phyloP scores from a whole-genome alignment of 2,797 vertebrate species.

The Danio tinwini region DNA sequence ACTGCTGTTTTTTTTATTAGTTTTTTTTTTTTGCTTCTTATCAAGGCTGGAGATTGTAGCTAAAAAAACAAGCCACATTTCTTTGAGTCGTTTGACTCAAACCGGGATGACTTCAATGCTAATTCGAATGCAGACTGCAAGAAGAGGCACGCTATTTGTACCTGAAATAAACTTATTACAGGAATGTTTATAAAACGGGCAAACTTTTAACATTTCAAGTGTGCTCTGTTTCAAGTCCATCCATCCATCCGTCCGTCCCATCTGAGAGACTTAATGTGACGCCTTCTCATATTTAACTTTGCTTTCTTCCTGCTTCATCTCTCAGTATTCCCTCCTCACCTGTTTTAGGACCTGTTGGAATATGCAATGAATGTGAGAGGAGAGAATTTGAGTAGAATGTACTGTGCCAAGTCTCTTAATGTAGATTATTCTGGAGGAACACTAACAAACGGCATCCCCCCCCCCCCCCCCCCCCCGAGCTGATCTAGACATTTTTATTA shows the following conservation, averaged over 20 bases:
- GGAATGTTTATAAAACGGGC: constrained; percentile 55
- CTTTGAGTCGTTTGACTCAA: constrained; percentile 26
- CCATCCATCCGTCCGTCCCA: constrained; percentile 27
- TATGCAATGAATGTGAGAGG: constrained; percentile 88
- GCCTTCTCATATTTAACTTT: constrained; percentile 68
- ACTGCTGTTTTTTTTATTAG: constrained; percentile 23
- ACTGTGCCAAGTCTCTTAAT: constrained; percentile 83
- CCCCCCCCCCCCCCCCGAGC: constrained; percentile 59
- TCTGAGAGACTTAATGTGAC: constrained; percentile 65
- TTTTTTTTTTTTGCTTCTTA: constrained; percentile 30
- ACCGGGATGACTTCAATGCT: constrained; percentile 8
- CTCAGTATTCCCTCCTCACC: constrained; percentile 73
- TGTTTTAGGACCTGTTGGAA: constrained; percentile 87
- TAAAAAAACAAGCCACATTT: background rate
- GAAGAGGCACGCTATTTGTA: constrained; percentile 50
- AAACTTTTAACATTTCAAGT: constrained; percentile 22
- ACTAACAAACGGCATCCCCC: constrained; percentile 79
- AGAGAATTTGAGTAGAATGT: constrained; percentile 83
- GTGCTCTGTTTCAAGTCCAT: constrained; percentile 25
- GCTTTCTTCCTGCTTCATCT: constrained; percentile 23
- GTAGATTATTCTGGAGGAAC: constrained; percentile 80
- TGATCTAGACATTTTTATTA: constrained; percentile 77
- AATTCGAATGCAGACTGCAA: constrained; percentile 18
- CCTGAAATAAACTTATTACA: constrained; percentile 52
- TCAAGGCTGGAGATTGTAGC: constrained; percentile 34